Conservation (phyloP, 2,113 vertebrate species). For the Phycodurus eques region DNA sequence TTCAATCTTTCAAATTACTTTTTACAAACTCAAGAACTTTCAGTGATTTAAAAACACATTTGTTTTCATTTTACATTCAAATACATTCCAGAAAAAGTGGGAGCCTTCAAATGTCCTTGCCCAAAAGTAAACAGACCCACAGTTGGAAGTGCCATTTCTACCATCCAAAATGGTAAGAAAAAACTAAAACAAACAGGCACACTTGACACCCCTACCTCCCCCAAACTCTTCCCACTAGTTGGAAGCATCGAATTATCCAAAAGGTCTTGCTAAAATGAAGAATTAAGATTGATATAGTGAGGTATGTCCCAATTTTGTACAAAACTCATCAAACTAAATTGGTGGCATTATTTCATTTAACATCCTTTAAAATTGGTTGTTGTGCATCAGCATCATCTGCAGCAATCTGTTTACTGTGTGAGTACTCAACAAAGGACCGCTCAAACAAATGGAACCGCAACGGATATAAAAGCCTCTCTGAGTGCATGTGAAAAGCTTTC, state of each 20-base stretch:
- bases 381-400: neutral
- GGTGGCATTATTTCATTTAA: neutral
- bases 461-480: slow-evolving; percentile 12
- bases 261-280: neutral
- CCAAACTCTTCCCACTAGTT: neutral
- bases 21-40: neutral
- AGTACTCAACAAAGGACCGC: neutral
- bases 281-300: neutral
- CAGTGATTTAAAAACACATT: neutral
- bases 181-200: neutral
- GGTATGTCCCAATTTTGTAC: neutral
- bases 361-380: neutral
- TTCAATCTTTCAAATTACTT: neutral
- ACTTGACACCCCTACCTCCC: neutral
- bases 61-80: neutral
- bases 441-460: neutral
- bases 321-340: neutral
- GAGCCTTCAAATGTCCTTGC: neutral
- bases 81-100: neutral
- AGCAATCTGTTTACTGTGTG: neutral
- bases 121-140: neutral
- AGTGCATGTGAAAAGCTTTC: slow-evolving; percentile 30
- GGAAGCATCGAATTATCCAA: neutral
- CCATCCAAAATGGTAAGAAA: neutral
- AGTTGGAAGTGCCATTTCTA: neutral